These are phyloP conservation scores for Hydrotaea cyrtoneurina DNA, from an alignment of 2,888 invertebrate genomes.

Conservation along the genomic window DNA sequence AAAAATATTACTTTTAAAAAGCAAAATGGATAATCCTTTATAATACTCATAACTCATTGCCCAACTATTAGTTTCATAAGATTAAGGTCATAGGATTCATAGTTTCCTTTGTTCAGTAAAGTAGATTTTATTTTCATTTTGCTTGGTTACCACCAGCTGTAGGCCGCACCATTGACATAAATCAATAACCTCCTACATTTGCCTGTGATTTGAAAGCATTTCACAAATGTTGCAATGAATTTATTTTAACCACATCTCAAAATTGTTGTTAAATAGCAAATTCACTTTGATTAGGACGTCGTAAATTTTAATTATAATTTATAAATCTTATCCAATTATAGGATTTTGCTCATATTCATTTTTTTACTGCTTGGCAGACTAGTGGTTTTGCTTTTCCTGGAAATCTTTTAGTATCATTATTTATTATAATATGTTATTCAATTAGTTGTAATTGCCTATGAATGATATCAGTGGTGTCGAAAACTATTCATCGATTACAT, in stretches of 20 bases:
- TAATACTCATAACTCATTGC: no score
- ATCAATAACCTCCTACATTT: no score
- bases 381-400: conserved; percentile 1
- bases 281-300: not conserved
- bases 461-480: conserved; percentile 64
- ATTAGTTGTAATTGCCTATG: conserved; percentile 66
- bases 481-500: conserved; percentile 60
- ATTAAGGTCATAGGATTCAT: no score
- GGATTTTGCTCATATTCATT: not conserved
- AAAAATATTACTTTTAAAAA: no score
- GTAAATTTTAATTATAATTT: conserved; percentile 28
- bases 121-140: no score
- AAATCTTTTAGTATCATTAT: conserved; percentile 59
- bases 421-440: conserved; percentile 63
- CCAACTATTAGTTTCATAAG: no score
- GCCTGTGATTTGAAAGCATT: no score
- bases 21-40: no score
- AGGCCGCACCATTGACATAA: no score
- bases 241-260: not conserved
- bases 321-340: not conserved
- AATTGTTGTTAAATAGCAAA: not conserved
- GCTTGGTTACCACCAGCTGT: no score
- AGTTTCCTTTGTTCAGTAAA: no score
- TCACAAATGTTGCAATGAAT: no score
- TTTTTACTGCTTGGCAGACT: not conserved